Conservation (phyloP, 2,113 vertebrate species). For the Bufo gargarizans region DNA sequence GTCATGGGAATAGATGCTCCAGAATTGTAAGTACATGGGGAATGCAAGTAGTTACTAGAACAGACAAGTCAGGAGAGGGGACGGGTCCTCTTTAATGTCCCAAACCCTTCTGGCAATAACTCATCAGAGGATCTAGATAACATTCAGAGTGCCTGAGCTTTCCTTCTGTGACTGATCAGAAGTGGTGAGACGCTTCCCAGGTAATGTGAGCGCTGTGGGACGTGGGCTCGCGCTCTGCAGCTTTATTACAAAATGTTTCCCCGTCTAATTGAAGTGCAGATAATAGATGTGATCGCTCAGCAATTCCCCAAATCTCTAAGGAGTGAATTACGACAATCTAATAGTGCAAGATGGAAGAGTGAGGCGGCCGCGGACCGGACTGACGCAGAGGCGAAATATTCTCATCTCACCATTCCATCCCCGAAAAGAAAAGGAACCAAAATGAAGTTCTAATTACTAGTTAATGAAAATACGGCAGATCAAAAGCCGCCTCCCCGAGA, state of each 20-base stretch:
- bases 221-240: neutral
- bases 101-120: neutral
- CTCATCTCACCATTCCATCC: neutral
- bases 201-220: neutral
- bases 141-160: neutral
- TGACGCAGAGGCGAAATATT: neutral
- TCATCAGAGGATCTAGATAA: neutral
- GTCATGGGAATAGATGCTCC: too few species aligned
- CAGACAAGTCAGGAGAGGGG: too few species aligned
- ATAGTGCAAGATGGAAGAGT: neutral
- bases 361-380: neutral
- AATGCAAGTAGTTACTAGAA: too few species aligned
- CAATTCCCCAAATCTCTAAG: neutral
- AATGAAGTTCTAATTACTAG: constrained; percentile 74
- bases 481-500: constrained; percentile 76
- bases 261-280: constrained; percentile 28
- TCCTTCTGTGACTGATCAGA: neutral
- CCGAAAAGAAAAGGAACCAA: constrained; percentile 56
- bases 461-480: constrained; percentile 78
- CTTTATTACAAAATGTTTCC: neutral
- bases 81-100: too few species aligned
- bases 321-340: neutral
- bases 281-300: neutral
- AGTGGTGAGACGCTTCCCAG: neutral
- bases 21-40: too few species aligned